phyloP scores from a whole-genome alignment of 2,113 vertebrate species.

The Bambusicola thoracicus region DNA sequence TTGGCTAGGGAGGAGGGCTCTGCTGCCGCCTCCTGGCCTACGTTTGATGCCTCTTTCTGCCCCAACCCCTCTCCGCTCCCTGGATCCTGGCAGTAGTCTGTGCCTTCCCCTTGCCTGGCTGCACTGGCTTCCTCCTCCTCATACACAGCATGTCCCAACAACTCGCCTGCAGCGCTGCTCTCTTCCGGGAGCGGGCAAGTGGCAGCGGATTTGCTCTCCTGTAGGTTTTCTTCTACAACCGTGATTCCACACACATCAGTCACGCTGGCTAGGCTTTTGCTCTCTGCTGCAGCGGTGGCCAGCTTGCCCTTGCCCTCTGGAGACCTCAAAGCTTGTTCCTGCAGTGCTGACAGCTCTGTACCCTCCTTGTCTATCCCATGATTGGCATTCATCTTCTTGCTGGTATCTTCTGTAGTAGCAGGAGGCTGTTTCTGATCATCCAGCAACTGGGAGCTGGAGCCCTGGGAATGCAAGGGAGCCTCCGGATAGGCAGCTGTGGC shows the following conservation, averaged over 20 bases:
- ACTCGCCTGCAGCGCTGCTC: neutral
- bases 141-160: neutral
- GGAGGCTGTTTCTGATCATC: slow-evolving; percentile 33
- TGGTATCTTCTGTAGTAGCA: neutral
- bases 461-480: slow-evolving; percentile 54
- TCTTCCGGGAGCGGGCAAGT: neutral
- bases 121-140: neutral
- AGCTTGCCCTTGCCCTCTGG: slow-evolving; percentile 57
- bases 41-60: neutral
- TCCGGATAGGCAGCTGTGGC: slow-evolving; percentile 50
- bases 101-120: slow-evolving; percentile 15
- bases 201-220: neutral
- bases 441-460: slow-evolving; percentile 64
- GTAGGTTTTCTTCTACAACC: slow-evolving; percentile 36
- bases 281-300: slow-evolving; percentile 11
- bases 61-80: neutral
- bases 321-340: slow-evolving; percentile 24
- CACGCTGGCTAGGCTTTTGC: slow-evolving; percentile 12
- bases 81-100: neutral
- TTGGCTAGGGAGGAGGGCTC: slow-evolving; percentile 19
- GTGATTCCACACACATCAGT: slow-evolving; percentile 39
- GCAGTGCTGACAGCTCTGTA: neutral
- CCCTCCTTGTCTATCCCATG: neutral
- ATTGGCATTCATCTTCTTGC: neutral
- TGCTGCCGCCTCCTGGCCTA: slow-evolving; percentile 15